phyloP scores from a whole-genome alignment of 2,797 vertebrate genomes.

The Xiphorhynchus erythropygius region DNA sequence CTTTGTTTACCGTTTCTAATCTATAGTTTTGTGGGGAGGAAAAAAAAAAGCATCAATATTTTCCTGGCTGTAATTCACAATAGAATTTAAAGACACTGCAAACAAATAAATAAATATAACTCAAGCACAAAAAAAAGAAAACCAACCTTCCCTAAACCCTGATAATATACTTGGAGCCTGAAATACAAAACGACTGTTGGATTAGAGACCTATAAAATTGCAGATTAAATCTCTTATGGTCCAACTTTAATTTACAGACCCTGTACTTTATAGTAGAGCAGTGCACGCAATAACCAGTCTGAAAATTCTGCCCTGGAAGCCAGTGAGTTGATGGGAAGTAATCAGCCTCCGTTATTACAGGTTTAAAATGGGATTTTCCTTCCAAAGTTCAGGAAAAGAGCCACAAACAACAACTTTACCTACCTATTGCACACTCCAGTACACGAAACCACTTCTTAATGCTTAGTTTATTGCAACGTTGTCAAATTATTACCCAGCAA shows the following conservation, averaged over 20 bases:
- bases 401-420: conserved; percentile 39
- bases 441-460: not conserved
- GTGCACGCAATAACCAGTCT: conserved; percentile 5
- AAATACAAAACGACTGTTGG: conserved; percentile 2
- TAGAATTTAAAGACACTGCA: not conserved
- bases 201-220: conserved; percentile 49
- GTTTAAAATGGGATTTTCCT: conserved; percentile 45
- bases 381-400: conserved; percentile 41
- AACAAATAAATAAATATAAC: conserved; percentile 30
- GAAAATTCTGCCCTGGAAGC: conserved; percentile 64
- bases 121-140: not conserved
- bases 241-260: conserved; percentile 60
- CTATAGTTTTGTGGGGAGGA: conserved; percentile 67
- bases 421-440: not conserved
- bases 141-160: not conserved
- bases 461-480: conserved; percentile 13
- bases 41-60: conserved; percentile 19
- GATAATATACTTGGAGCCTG: conserved; percentile 1
- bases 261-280: conserved; percentile 32
- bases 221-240: conserved; percentile 46
- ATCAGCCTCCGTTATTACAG: conserved; percentile 9
- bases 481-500: conserved; percentile 15
- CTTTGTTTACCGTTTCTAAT: conserved; percentile 86
- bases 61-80: conserved; percentile 15
- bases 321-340: conserved; percentile 56